Evolutionary conservation across 2,797 vertebrate species (phyloP).

Genomic region (Molossus alvarezi): DNA sequence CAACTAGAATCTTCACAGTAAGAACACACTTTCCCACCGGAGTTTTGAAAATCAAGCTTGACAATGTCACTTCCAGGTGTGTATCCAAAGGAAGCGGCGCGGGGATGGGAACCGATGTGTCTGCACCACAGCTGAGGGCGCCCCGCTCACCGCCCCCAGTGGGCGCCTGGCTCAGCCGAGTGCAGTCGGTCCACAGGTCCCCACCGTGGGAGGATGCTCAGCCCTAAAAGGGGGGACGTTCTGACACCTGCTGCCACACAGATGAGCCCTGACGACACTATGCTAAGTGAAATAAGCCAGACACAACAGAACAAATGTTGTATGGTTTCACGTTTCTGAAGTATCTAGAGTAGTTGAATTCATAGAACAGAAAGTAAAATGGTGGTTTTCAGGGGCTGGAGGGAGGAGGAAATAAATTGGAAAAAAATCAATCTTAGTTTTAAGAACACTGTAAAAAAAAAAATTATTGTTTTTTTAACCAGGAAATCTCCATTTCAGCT

Average conservation of each 20-base stretch:
- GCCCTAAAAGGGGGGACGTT: neutral
- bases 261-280: neutral
- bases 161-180: no score
- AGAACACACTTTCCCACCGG: neutral
- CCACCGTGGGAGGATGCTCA: neutral
- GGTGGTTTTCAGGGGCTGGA: no score
- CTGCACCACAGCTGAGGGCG: no score
- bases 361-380: neutral
- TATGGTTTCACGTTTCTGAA: no score
- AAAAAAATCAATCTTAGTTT: neutral
- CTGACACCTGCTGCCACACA: neutral
- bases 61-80: neutral
- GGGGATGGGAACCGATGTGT: neutral
- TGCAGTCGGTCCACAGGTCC: no score
- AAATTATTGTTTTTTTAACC: neutral
- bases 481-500: neutral
- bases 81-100: neutral
- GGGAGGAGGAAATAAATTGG: neutral
- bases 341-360: no score
- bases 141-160: no score
- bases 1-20: neutral
- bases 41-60: conserved; percentile 13
- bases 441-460: neutral
- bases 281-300: neutral
- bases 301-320: neutral